Conservation (phyloP, 2,113 vertebrate species). For the Osmerus eperlanus region DNA sequence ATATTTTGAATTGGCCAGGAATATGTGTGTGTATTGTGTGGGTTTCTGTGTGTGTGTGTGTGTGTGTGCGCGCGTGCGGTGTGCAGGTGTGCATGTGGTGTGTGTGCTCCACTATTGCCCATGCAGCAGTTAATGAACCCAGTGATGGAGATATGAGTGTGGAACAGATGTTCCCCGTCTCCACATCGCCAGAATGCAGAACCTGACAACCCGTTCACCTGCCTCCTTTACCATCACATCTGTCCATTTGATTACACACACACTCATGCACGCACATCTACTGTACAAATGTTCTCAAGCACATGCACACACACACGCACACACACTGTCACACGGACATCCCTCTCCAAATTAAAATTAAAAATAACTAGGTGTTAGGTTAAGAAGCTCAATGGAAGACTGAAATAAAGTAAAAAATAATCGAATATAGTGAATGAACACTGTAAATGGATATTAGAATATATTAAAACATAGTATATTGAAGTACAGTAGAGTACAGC, state of each 20-base stretch:
- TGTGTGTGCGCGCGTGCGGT: not conserved
- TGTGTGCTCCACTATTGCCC: too few relatives aligned
- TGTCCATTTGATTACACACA: not conserved
- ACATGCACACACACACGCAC: not conserved
- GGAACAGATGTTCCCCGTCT: not conserved
- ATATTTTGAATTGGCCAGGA: too few relatives aligned
- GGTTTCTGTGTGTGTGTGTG: not conserved
- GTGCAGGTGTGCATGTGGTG: not conserved
- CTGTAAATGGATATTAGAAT: too few relatives aligned
- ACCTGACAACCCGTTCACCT: not conserved
- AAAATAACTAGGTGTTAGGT: too few relatives aligned
- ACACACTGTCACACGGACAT: not conserved
- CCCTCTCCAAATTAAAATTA: too few relatives aligned
- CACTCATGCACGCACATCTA: too few relatives aligned
- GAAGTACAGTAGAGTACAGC: too few relatives aligned
- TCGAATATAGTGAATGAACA: too few relatives aligned
- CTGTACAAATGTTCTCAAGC: not conserved
- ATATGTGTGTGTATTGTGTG: too few relatives aligned
- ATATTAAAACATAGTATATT: too few relatives aligned
- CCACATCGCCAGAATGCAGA: not conserved
- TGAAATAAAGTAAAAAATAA: too few relatives aligned
- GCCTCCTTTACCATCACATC: conserved; percentile 1
- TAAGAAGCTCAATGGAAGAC: too few relatives aligned
- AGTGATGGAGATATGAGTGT: not conserved
- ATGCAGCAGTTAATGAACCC: conserved; percentile 2